Base-by-base conservation (phyloP, 1,140 invertebrate genomes). In the Plutomurus gul region DNA sequence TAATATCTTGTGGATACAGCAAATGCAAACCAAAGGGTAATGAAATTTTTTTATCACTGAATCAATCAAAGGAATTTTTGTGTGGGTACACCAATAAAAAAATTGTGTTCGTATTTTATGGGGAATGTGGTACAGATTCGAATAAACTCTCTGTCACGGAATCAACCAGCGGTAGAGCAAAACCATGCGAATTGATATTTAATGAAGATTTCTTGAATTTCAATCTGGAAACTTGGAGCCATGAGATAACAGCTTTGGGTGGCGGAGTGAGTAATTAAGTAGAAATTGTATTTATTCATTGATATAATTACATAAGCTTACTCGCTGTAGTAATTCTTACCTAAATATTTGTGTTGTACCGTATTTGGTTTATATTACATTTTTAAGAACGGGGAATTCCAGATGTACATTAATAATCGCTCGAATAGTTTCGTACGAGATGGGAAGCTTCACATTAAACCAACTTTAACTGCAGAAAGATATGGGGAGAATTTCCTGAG, bases 391-490 rank as follows among this genome's bases (percentile, higher is more conserved):
- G 49, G 40, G n/a, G 78, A 82, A 46, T 82, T 82, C 36, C 81
- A 82, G 37, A 75, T 82, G 2, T 79, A 79, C 40, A 25, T 51
- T 20, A 80, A 79, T 20, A 70, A 82, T 39, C 74, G 73, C 7
- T 76, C 74, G 30, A 82, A 80, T 22, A 84, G 84, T n/a, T 78
- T 51, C 56, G 76, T 78, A 2, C 84, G 82, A 76, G 84, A 88
- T 84, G 87, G 87, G n/a, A 82, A 84, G 20, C 83, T 88, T 1
- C 86, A 85, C 80, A 85, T 88, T 5, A 87, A 83, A 47, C 85
- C 85, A 83, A 87, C 87, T 7, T 80, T 88, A 30, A 87, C 87
- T 1, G 81, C 85, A 2, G 87, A 88, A 16, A 81, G 83, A 6
- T 86, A 84, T 74, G 86, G 85, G 6, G 85, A 86, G 18, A 81